These are phyloP conservation scores for Mycetomoellerius zeteki DNA, from an alignment of 1,140 invertebrate species.

Conservation along the genomic window DNA sequence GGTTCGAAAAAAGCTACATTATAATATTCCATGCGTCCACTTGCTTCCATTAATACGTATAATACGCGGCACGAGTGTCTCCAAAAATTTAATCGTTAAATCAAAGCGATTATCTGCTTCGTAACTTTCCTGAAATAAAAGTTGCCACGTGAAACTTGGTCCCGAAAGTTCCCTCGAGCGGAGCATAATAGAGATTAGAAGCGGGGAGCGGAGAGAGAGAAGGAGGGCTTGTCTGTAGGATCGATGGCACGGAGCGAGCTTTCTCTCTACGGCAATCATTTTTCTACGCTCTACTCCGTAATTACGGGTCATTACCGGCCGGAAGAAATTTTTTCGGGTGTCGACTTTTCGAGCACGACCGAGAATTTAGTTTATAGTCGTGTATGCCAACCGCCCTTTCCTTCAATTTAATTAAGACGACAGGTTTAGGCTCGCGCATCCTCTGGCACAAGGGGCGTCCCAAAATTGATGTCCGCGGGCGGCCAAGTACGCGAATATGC, in stretches of 20 bases:
- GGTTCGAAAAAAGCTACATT: background rate
- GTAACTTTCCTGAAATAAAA: conserved; percentile 62
- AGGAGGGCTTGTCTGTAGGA: conserved; percentile 7
- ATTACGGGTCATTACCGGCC: conserved; percentile 71
- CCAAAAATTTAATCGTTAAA: conserved; percentile 55
- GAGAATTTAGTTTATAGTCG: background rate
- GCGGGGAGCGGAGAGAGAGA: background rate
- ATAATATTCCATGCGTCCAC: background rate
- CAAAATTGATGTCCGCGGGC: conserved; percentile 54
- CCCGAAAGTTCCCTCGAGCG: conserved; percentile 30
- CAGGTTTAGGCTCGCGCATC: background rate
- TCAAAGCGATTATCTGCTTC: background rate
- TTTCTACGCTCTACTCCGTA: conserved; percentile 61
- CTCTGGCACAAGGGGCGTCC: conserved; percentile 55
- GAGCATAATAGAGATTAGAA: conserved; percentile 52
- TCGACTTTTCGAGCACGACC: conserved; percentile 37
- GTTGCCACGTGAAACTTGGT: conserved; percentile 25
- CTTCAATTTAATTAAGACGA: conserved; percentile 71
- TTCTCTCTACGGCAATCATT: conserved; percentile 52
- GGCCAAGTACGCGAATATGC: conserved; percentile 24
- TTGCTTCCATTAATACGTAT: background rate
- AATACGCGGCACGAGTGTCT: background rate
- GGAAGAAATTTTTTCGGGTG: conserved; percentile 55
- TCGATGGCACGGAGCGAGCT: conserved; percentile 63
- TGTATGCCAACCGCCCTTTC: conserved; percentile 15